These are phyloP conservation scores for Protophormia terraenovae DNA, from an alignment of 2,888 invertebrate species.

Conservation along the genomic window DNA sequence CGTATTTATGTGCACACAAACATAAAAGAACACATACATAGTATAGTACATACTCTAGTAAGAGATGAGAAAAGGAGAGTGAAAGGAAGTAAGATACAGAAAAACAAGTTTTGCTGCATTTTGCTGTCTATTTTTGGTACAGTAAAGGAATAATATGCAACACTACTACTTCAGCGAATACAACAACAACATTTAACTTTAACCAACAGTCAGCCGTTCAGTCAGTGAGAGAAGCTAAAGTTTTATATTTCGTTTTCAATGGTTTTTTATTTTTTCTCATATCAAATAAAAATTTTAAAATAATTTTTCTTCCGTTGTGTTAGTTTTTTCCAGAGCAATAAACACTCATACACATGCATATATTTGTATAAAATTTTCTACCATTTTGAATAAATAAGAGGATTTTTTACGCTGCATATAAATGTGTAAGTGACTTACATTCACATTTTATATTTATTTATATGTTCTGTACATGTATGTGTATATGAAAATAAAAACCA, in stretches of 20 bases:
- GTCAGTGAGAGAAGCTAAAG: slow-evolving; percentile 4
- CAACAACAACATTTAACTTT: not conserved
- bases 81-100: not conserved
- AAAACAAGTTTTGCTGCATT: slow-evolving; percentile 11
- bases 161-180: not conserved
- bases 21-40: not conserved
- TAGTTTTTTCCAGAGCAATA: not conserved
- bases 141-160: not conserved
- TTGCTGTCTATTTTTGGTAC: slow-evolving; percentile 3
- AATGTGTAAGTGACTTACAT: not conserved
- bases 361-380: slow-evolving; percentile 20
- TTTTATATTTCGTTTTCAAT: slow-evolving; percentile 6
- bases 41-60: not conserved
- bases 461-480: not conserved
- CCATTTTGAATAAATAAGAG: slow-evolving; percentile 46
- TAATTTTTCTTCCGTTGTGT: not conserved
- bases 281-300: not conserved
- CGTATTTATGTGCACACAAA: not conserved
- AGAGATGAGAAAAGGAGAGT: not conserved
- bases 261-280: not conserved
- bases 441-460: not conserved
- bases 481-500: not conserved
- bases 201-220: not conserved
- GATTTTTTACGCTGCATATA: not conserved
- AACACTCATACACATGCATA: not conserved